phyloP scores from a whole-genome alignment of 2,113 vertebrate genomes.

The Paraplagusia blochii region DNA sequence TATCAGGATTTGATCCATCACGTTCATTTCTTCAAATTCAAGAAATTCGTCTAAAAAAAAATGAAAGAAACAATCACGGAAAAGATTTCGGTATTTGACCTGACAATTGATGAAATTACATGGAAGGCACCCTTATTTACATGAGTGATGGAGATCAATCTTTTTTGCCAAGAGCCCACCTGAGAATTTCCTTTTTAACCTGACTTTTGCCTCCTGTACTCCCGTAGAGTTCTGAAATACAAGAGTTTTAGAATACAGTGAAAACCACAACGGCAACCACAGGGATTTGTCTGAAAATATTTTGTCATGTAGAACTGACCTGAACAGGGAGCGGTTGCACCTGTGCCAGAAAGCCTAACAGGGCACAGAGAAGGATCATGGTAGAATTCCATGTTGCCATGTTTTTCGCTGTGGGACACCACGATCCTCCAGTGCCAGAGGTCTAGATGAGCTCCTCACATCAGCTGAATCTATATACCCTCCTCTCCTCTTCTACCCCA shows the following conservation, averaged over 20 bases:
- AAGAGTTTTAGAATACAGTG: background rate
- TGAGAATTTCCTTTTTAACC: constrained; percentile 68
- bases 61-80: constrained; percentile 1
- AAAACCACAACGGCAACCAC: background rate
- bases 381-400: constrained; percentile 52
- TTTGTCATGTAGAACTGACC: constrained; percentile 55
- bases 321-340: constrained; percentile 60
- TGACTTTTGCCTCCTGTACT: constrained; percentile 50
- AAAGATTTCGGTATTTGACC: background rate
- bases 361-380: constrained; percentile 47
- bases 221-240: constrained; percentile 66
- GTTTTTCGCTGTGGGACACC: constrained; percentile 1
- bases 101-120: background rate
- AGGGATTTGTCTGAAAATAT: background rate
- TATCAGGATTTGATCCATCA: constrained; percentile 75
- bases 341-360: constrained; percentile 50
- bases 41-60: constrained; percentile 48
- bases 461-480: constrained; percentile 59
- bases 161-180: constrained; percentile 45
- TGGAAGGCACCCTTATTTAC: background rate
- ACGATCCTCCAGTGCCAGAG: constrained; percentile 20
- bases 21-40: constrained; percentile 60
- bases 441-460: constrained; percentile 24
- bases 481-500: constrained; percentile 34
- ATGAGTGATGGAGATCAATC: background rate